A percentile compares a stretch with the other conserved stretches of the same genome.
phyloP scores from a whole-genome alignment of 1,140 invertebrate species.

The Drosophila subpulchrella region DNA sequence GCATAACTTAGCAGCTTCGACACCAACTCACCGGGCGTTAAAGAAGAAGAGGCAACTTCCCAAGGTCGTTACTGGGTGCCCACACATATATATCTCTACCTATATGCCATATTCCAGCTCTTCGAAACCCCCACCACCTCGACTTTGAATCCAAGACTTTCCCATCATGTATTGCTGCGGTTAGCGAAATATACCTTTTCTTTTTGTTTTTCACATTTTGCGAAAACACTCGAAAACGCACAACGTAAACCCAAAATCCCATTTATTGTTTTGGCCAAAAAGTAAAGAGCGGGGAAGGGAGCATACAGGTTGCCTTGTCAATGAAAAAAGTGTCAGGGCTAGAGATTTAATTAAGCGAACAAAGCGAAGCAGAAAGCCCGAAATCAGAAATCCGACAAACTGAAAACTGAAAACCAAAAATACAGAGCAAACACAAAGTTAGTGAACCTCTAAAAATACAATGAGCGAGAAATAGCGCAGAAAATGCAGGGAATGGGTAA shows the following conservation, averaged over 20 bases:
- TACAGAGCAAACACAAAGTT: conserved; percentile 33
- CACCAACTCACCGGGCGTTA: conserved; percentile 50
- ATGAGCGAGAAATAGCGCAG: conserved; percentile 39
- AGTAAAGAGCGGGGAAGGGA: conserved; percentile 7
- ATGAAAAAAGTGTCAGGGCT: conserved; percentile 82
- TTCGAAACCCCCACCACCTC: neutral
- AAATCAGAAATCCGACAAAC: conserved; percentile 20
- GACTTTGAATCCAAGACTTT: conserved; percentile 49
- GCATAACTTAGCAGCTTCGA: conserved; percentile 74
- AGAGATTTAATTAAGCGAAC: conserved; percentile 79
- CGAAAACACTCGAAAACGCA: conserved; percentile 52
- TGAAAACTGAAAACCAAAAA: conserved; percentile 29
- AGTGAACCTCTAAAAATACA: conserved; percentile 59
- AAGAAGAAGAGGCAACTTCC: conserved; percentile 41
- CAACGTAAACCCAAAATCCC: conserved; percentile 66
- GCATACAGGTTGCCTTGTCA: conserved; percentile 68
- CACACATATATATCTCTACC: conserved; percentile 13
- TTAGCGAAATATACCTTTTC: conserved; percentile 50
- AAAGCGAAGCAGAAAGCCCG: conserved; percentile 43
- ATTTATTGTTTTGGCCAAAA: conserved; percentile 66
- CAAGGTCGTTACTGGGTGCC: conserved; percentile 62
- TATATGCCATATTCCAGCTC: neutral
- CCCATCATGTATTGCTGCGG: conserved; percentile 56
- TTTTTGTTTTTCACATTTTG: conserved; percentile 30
- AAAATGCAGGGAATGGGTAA: conserved; percentile 32